Evolutionary conservation across 2,113 vertebrate genomes (phyloP), one percentile per base, ranked within the genome.

Genomic region (Apteryx owenii): DNA sequence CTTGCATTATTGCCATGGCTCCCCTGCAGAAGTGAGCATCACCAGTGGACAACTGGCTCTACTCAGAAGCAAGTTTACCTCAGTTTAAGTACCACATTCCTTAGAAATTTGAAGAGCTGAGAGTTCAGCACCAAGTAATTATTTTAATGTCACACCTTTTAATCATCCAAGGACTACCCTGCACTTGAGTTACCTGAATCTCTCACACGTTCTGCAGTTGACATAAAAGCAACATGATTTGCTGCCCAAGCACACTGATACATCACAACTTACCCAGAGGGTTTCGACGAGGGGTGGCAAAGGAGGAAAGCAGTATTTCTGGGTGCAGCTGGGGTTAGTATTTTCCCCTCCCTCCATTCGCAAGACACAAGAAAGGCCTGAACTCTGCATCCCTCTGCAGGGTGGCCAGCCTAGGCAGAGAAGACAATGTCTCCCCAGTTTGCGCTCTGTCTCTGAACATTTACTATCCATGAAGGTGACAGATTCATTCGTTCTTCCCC

Each of bases 1-100:
- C 79, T 61, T 51, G 14, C 21, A 28, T 13, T 25, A n/a, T 18
- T 54, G 18, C 21, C 42, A 53, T 48, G 68, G 25, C 28, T 64
- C 0, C 31, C 17, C 17, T 14, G 16, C 23, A 46, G 54, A 36
- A 78, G n/a, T 3, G 3, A 46, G 23, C 16, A 66, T 36, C 0
- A 0, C 8, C 73, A 51, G 17, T 3, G 10, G 22, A 61, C 16
- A 46, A 22, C n/a, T 46, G 40, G 9, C 46, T 84, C 38, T 61
- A n/a, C 36, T 33, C 2, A 3, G 5, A 69, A 81, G 26, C 23
- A 21, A 48, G 14, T 70, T 54, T 54, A 17, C 25, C 15, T 7
- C 60, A 2, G 1, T 38, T 70, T 44, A 40, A 33, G 4, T n/a
- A 44, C 11, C 11, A 4, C 36, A 42, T 50, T 44, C 21, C n/a